A percentile compares a stretch with the other conserved stretches of the same genome.
phyloP scores from a whole-genome alignment of 2,113 vertebrate species.

The Triplophysa dalaica region DNA sequence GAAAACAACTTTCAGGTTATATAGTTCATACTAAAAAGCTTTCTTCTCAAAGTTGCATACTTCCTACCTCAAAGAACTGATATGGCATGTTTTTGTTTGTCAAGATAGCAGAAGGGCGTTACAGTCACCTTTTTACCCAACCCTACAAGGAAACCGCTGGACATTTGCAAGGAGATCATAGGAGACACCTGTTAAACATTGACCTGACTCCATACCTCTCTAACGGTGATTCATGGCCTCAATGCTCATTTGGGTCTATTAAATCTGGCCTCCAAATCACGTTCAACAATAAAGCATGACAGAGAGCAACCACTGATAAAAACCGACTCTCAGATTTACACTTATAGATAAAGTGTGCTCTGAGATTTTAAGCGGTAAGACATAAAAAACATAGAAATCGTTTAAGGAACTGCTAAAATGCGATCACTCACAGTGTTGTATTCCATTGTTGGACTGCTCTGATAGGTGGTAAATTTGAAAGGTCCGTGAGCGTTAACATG shows the following conservation, averaged over 20 bases:
- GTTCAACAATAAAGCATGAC: background rate
- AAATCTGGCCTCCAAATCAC: background rate
- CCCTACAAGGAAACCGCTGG: background rate
- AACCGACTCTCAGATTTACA: background rate
- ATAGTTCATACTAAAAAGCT: slow-evolving; percentile 31
- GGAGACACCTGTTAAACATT: slow-evolving; percentile 39
- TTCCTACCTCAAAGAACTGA: slow-evolving; percentile 9
- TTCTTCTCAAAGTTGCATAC: slow-evolving; percentile 26
- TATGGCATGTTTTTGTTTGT: background rate
- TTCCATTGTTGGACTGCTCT: slow-evolving; percentile 37
- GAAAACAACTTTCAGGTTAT: background rate
- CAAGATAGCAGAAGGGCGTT: background rate
- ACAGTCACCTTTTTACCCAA: background rate
- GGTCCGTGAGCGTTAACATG: slow-evolving; percentile 42
- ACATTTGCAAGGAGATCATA: background rate
- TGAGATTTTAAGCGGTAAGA: background rate
- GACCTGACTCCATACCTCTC: slow-evolving; percentile 2
- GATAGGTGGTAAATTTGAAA: slow-evolving; percentile 18
- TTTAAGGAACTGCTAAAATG: slow-evolving; percentile 5
- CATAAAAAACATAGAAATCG: background rate
- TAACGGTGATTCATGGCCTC: slow-evolving; percentile 10
- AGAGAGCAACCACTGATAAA: background rate
- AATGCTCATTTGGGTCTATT: background rate
- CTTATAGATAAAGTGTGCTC: background rate
- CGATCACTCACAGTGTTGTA: slow-evolving; percentile 38